Base-by-base conservation (phyloP, 2,888 invertebrate genomes). In the Morinoia aosen region DNA sequence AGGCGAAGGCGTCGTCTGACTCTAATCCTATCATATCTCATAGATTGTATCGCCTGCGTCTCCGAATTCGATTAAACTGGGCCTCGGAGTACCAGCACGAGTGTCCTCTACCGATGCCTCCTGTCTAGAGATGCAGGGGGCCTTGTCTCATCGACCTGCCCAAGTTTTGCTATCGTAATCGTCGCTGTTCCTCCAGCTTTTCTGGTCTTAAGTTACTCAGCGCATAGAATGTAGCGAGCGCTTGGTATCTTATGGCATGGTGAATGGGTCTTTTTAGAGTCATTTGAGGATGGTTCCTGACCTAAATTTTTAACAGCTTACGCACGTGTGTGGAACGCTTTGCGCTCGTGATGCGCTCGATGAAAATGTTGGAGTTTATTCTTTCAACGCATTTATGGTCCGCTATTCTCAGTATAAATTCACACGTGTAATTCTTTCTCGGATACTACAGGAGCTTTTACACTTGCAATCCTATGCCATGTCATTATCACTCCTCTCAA, bases 11-110 rank as follows among this genome's bases (percentile, higher is more conserved):
- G 76, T 76, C 76, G 76, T 76, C 76, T 76, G 76, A 76, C 33
- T 33, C 33, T 90, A 90, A 90, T 90, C 90, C 90, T 3, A 90
- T 90, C 90, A 90, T 90, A 90, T 40, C 90, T 90, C 48, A 39
- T 90, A 40, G 90, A 90, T 40, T 48, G 40, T 90, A 90, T 90
- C 90, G 19, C 40, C 90, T 14, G 40, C 40, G 90, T 90, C 40
- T 90, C 40, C 14, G 90, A 90, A 90, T 90, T 90, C 40, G 90
- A 90, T 90, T 90, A 90, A 90, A 90, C 90, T 90, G 90, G 48
- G 8, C 90, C 90, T 40, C 2, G 48, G 48, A 39, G 90, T 48
- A 25, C 40, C 40, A 40, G 16, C 40, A 48, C 39, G 76, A 76
- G 76, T 7, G 10, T 0, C 76, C 76, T 25, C 33, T 16, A 33